These are phyloP conservation scores for Meleagris gallopavo DNA, from an alignment of 2,113 vertebrate genomes.

Conservation along the genomic window DNA sequence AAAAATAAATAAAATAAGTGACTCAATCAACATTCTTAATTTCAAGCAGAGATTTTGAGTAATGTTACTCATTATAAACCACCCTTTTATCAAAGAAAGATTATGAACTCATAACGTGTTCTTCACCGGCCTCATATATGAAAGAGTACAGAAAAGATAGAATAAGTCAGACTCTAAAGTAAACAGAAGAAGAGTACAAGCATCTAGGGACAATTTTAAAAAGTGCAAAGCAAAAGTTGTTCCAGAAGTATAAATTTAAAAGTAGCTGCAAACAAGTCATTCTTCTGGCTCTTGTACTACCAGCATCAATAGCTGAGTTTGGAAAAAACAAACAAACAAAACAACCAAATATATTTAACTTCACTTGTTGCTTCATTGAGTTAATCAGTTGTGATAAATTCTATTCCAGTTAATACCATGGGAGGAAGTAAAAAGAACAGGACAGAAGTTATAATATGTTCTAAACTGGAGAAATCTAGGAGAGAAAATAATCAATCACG, in stretches of 20 bases:
- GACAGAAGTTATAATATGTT: background rate
- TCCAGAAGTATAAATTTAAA: background rate
- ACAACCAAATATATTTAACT: background rate
- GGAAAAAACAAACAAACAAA: background rate
- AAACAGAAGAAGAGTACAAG: rapidly evolving
- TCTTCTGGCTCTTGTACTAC: background rate
- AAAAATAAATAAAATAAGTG: background rate
- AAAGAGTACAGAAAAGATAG: background rate
- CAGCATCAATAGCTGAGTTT: background rate
- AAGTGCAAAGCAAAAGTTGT: background rate
- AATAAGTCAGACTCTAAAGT: background rate
- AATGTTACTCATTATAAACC: background rate
- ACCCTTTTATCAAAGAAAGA: background rate
- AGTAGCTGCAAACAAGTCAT: background rate
- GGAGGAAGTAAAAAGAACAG: background rate
- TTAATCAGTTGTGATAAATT: background rate
- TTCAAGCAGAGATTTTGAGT: background rate
- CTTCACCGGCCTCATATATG: background rate
- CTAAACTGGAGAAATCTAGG: background rate
- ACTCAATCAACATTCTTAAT: background rate
- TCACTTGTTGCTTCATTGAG: background rate
- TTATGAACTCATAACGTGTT: background rate
- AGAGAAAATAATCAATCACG: background rate
- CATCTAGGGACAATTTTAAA: background rate
- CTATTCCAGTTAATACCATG: background rate